Evolutionary conservation across 1,140 invertebrate species (phyloP), one percentile per base, ranked within the genome.

Genomic region (Saccostrea echinata): DNA sequence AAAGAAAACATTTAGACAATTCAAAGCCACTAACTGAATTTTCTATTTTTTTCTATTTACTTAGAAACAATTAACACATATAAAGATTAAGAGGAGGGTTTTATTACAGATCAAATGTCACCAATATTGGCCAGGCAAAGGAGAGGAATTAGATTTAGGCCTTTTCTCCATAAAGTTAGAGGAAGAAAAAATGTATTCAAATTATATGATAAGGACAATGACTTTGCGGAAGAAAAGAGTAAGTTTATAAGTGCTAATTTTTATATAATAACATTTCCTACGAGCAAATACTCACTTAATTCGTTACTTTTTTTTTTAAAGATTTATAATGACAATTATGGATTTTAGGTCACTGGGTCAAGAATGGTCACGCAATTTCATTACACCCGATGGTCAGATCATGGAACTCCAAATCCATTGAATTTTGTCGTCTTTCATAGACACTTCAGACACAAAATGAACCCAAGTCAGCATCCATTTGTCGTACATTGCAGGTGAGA

Each of bases 351-450:
- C 11, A 84, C 0, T 3, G 55, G 30, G 13, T 35, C 9, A 43
- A 27, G 71, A 33, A 21, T 80, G 52, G 53, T 90, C 30, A 27
- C 21, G 9, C 86, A 90, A 24, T 86, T 61, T 83, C 86, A 87
- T 33, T 90, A 87, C 64, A 88, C 83, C 18, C 80, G 52, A 27
- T 87, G 88, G 86, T 83, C 86, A 1, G 88, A 90, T 33, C 86
- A 83, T 43, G 82, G 80, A 18, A 84, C 57, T 51, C 80, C 86
- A 11, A 80, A 87, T 12, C 35, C 86, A n/a, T 52, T 64, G 53
- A 53, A 61, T 24, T 43, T 84, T 18, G 81, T 87, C 43, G 55
- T 68, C 3, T 86, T 87, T 33, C 80, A 68, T 21, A 68, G 64
- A 18, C 57, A 51, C 11, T 53, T 87, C 13, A 13, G 24, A 43